Evolutionary conservation across 2,113 vertebrate genomes (phyloP).

Genomic region (Brachirus orientalis): DNA sequence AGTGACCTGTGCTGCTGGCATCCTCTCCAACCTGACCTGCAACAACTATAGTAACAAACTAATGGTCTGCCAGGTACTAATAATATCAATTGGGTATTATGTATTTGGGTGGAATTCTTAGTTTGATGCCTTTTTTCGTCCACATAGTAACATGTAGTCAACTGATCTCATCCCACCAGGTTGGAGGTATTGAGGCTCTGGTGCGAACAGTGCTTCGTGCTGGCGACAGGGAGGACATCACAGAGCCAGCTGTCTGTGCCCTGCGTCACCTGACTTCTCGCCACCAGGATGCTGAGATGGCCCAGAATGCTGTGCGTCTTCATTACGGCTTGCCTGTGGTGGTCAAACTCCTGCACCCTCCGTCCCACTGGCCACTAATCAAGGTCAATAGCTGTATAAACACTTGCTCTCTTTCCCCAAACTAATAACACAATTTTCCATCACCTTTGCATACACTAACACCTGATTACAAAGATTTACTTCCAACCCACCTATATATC

Average conservation of each 20-base stretch:
- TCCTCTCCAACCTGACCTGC: conserved; percentile 98
- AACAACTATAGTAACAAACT: conserved; percentile 99
- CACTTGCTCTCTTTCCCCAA: not conserved
- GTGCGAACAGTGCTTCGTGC: conserved; percentile 97
- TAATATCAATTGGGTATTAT: not conserved
- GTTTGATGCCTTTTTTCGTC: not conserved
- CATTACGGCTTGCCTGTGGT: conserved; percentile 97
- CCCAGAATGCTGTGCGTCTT: conserved; percentile 96
- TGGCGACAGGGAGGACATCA: conserved; percentile 98
- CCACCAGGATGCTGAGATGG: conserved; percentile 98
- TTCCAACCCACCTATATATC: not conserved
- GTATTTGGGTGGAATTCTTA: not conserved
- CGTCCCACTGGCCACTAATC: conserved; percentile 98
- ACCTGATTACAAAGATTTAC: not conserved
- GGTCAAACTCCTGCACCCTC: conserved; percentile 96
- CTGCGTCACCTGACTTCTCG: conserved; percentile 97
- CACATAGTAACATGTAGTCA: not conserved
- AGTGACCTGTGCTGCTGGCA: conserved; percentile 97
- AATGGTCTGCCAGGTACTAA: conserved; percentile 94
- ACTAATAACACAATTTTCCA: not conserved
- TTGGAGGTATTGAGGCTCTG: conserved; percentile 96
- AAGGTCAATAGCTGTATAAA: conserved; percentile 81
- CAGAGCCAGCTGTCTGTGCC: conserved; percentile 96
- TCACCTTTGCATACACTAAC: not conserved
- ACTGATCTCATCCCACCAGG: conserved; percentile 69